Evolutionary conservation across 2,888 invertebrate genomes (phyloP), one percentile per base, ranked within the genome.

Genomic region (Erynnis tages): DNA sequence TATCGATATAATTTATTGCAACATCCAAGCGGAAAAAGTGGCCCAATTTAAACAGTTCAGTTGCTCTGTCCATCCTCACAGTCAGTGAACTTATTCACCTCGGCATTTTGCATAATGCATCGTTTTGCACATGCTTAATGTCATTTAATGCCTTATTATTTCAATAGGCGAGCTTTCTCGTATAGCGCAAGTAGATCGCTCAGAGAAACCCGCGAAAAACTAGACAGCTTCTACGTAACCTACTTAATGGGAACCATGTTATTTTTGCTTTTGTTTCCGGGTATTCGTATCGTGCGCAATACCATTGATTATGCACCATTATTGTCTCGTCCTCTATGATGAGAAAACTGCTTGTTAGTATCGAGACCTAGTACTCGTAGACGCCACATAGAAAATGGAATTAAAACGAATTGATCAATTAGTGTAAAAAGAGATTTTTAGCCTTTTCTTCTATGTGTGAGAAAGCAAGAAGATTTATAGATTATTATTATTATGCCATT

Each of bases 11-110:
- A 55, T 56, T 58, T 53, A 49, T 30, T 46, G 34, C 41, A 54
- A 55, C 54, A 38, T 41, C 45, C 57, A 54, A 49, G 74, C 78
- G 73, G 78, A 73, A 80, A 79, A 82, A 76, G 67, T 81, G 71
- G 81, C 63, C 60, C 82, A 78, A 57, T 60, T 62, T 68, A 59
- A 67, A 79, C 68, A 79, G 73, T 76, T 68, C 68, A 75, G 59
- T 77, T 63, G 35, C 6, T 16, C 13, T 19, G 10, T 14, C n/a
- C 25, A 27, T 27, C 41, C 49, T 50, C 41, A 41, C 16, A 37
- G 4, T 6, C 43, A 27, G 21, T 14, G 32, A 30, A 32, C 32
- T 44, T 2, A 8, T 30, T n/a, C 32, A 44, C 38, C 38, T 21
- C 21, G 17, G 32, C 32, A 19, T 48, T 49, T 30, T 14, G 16